Base-by-base conservation (phyloP, 2,797 vertebrate species). In the Channallabes apus region DNA sequence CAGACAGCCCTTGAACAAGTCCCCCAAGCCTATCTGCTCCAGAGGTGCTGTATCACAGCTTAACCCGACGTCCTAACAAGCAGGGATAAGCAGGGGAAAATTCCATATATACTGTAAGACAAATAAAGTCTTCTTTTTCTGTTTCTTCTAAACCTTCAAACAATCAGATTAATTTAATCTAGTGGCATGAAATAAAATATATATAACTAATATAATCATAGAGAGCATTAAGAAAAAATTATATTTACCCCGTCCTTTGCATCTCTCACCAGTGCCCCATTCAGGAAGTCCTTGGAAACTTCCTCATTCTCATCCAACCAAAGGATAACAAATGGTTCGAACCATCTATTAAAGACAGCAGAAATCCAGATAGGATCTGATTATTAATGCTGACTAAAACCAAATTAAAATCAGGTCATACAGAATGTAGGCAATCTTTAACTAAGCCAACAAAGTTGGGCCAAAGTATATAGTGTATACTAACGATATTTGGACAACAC, bases 281-380 rank as follows among this genome's bases (percentile, higher is more conserved):
- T 97, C 75, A 99, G 94, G 91, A 99, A 99, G 89, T 99, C 98
- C 88, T 97, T 94, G 0, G 98, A 99, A 83, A 99, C 98, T 85
- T 99, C 98, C 89, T 99, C 98, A 0, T 99, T 99, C 92, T 99
- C 98, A 20, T 99, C 98, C 94, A 99, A 93, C 98, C 98, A 99
- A 93, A 98, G 97, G 88, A 98, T 94, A 86, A 99, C 98, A 0
- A 99, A 99, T 7, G 98, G 98, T 90, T 99, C 98, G 1, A 99
- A 99, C 97, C 98, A 99, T 46, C 98, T 99, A 89, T 5, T 0
- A 88, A 62, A 79, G 32, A 27, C 18, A 54, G 75, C 32, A 58
- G 27, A 41, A 62, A 41, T 38, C 20, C 32, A 59, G 8, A 76
- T 11, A 56, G 17, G 27, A n/a, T 54, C n/a, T 54, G 14, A 27